Percentiles rank a stretch among this genome's conserved stretches.
phyloP scores from a whole-genome alignment of 2,113 vertebrate species.

The Lanius collurio region DNA sequence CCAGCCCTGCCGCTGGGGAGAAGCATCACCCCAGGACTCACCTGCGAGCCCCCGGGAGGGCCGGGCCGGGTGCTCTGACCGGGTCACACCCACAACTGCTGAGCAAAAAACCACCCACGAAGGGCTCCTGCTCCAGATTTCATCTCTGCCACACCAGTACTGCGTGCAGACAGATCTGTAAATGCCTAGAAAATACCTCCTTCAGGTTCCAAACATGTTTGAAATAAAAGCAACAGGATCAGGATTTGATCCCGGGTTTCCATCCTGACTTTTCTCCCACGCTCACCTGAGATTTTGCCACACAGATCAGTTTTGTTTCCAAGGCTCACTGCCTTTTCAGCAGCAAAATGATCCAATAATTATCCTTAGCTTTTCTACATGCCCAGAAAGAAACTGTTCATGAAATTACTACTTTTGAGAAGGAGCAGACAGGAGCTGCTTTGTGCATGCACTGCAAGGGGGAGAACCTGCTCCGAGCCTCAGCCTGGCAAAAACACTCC shows the following conservation, averaged over 20 bases:
- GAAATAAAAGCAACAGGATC: background rate
- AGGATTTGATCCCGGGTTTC: background rate
- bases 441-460: accelerated
- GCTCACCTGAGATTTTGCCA: background rate
- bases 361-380: background rate
- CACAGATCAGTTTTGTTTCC: background rate
- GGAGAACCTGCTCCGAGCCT: background rate
- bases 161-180: background rate
- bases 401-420: background rate
- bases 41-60: background rate
- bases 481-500: background rate
- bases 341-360: background rate
- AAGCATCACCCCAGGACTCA: background rate
- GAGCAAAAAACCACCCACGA: background rate
- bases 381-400: background rate
- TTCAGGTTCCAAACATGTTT: background rate
- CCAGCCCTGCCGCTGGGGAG: background rate
- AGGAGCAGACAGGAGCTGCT: background rate
- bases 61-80: background rate
- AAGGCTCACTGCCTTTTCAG: background rate
- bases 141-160: background rate
- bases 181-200: accelerated
- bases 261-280: background rate
- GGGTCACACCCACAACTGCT: background rate
- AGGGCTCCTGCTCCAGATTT: background rate